phyloP scores from a whole-genome alignment of 2,113 vertebrate species.

The Bungarus multicinctus region DNA sequence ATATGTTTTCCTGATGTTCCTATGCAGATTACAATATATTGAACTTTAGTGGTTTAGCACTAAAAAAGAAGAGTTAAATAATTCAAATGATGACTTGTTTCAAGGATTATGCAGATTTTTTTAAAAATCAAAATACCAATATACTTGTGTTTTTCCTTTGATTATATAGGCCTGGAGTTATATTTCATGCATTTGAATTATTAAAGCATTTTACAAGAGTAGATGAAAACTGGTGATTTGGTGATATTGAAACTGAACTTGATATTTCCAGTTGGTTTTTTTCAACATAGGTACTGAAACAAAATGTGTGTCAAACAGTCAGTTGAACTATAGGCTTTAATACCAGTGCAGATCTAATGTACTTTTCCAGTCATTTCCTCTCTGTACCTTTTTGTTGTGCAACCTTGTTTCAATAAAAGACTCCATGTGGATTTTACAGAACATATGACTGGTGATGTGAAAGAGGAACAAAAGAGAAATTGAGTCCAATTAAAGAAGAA shows the following conservation, averaged over 20 bases:
- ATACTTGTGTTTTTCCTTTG: slow-evolving; percentile 50
- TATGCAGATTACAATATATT: slow-evolving; percentile 74
- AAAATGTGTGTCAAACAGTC: slow-evolving; percentile 49
- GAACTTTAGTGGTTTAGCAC: slow-evolving; percentile 73
- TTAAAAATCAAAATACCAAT: slow-evolving; percentile 59
- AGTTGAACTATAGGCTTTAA: slow-evolving; percentile 39
- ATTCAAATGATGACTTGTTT: slow-evolving; percentile 57
- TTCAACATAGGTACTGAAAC: slow-evolving; percentile 50
- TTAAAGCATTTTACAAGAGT: slow-evolving; percentile 27
- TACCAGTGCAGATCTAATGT: slow-evolving; percentile 31
- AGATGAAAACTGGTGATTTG: slow-evolving; percentile 21
- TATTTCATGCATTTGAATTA: slow-evolving; percentile 52
- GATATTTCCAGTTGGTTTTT: slow-evolving; percentile 34
- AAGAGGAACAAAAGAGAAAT: neutral
- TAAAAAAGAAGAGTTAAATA: slow-evolving; percentile 64
- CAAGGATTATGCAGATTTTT: slow-evolving; percentile 57
- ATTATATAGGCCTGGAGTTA: slow-evolving; percentile 54
- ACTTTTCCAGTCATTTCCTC: neutral
- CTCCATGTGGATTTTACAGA: neutral
- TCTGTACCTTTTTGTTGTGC: slow-evolving; percentile 20
- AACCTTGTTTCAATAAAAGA: neutral
- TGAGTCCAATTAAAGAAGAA: neutral
- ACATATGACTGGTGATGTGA: neutral
- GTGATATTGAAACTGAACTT: slow-evolving; percentile 41
- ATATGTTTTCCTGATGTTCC: slow-evolving; percentile 75